Percentiles rank a stretch among this genome's conserved stretches.
Conservation (phyloP, 2,113 vertebrate species). For the Prunella himalayana region DNA sequence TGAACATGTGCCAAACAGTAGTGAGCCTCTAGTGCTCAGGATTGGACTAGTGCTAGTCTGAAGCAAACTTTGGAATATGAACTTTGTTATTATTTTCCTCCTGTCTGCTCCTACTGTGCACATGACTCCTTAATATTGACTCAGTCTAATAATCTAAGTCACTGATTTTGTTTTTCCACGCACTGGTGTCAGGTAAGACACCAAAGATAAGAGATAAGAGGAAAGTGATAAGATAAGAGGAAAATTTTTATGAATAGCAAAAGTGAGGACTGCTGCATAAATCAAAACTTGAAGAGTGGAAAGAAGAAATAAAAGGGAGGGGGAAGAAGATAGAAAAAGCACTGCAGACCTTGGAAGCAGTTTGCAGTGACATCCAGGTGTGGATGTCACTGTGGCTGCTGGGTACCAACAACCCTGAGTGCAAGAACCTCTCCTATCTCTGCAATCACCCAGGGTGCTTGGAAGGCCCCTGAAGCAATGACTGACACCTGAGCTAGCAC, state of each 20-base stretch:
- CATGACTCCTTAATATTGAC: neutral
- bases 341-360: neutral
- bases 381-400: neutral
- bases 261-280: neutral
- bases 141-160: neutral
- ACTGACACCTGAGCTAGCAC: neutral
- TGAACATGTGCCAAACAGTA: accelerated
- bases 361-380: neutral
- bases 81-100: neutral
- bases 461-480: neutral
- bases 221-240: neutral
- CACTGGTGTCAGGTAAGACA: neutral
- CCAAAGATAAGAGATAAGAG: neutral
- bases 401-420: neutral
- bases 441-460: neutral
- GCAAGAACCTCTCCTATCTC: neutral
- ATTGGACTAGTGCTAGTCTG: neutral
- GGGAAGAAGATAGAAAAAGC: neutral
- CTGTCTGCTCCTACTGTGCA: neutral
- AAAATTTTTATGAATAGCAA: neutral
- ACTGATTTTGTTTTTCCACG: neutral
- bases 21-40: neutral
- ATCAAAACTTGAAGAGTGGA: neutral
- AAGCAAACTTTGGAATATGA: neutral
- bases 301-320: neutral